These are phyloP conservation scores for Nasonia oneida DNA, from an alignment of 2,888 invertebrate species.

Conservation along the genomic window DNA sequence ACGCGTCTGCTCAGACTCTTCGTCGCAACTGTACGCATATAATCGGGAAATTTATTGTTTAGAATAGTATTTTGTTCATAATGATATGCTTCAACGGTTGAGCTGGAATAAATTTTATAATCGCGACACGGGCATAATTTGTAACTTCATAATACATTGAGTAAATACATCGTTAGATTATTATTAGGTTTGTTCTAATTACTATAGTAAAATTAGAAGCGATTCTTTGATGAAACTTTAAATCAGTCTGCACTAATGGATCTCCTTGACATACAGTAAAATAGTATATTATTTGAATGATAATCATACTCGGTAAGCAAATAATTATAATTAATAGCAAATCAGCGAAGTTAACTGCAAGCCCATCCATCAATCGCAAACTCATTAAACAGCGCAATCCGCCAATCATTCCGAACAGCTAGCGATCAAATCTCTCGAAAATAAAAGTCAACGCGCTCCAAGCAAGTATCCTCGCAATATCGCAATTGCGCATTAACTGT, in stretches of 20 bases:
- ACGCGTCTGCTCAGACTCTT: background rate
- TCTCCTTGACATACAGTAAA: too few species aligned
- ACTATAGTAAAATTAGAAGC: too few species aligned
- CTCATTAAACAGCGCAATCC: background rate
- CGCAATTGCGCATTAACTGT: slow-evolving; percentile 2
- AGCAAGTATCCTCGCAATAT: background rate
- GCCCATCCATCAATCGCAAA: background rate
- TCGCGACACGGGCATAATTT: too few species aligned
- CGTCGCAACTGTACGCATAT: background rate
- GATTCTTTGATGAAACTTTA: too few species aligned
- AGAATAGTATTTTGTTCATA: background rate
- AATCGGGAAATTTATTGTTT: background rate
- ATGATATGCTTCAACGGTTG: too few species aligned
- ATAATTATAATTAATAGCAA: background rate
- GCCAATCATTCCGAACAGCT: background rate
- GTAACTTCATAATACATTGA: too few species aligned
- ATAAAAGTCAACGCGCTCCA: background rate
- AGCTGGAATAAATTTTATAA: too few species aligned
- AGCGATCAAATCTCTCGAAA: background rate
- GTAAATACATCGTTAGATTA: too few species aligned
- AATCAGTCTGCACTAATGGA: too few species aligned
- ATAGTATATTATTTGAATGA: background rate
- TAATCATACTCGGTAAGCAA: background rate
- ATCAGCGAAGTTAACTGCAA: background rate
- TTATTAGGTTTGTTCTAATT: too few species aligned